Conservation (phyloP, 30 jellyfish, hydroid and myxozoan species). For the Catostylus mosaicus region DNA sequence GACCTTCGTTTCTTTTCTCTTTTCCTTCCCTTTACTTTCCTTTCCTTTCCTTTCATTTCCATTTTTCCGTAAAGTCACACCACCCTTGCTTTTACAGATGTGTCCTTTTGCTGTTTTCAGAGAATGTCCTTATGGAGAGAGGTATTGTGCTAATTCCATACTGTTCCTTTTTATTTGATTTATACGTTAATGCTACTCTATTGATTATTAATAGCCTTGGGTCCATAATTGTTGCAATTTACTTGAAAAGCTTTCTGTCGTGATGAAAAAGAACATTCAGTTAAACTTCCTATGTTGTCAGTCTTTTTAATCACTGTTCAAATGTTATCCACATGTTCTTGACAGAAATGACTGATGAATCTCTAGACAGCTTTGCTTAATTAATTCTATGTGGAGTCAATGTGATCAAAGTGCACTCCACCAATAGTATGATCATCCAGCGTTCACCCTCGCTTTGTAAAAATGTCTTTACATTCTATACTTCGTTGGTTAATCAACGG, state of each 20-base stretch:
- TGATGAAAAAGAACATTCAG: too few species aligned
- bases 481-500: too few species aligned
- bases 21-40: too few species aligned
- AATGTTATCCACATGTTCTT: background rate
- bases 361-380: too few species aligned
- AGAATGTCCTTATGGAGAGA: conserved; percentile 92
- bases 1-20: too few species aligned
- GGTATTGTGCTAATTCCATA: conserved; percentile 14
- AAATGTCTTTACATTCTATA: background rate
- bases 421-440: background rate
- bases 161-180: background rate
- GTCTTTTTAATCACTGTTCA: background rate
- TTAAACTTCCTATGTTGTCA: background rate
- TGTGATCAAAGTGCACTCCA: too few species aligned
- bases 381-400: too few species aligned
- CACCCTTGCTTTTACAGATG: conserved; percentile 76
- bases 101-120: conserved; percentile 94
- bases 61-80: too few species aligned
- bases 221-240: too few species aligned
- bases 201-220: background rate
- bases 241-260: too few species aligned
- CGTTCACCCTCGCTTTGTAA: background rate
- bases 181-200: background rate
- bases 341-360: too few species aligned
- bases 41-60: too few species aligned